Evolutionary conservation across 2,797 vertebrate species (phyloP).

Genomic region (Sebastiscus albofasciatus): DNA sequence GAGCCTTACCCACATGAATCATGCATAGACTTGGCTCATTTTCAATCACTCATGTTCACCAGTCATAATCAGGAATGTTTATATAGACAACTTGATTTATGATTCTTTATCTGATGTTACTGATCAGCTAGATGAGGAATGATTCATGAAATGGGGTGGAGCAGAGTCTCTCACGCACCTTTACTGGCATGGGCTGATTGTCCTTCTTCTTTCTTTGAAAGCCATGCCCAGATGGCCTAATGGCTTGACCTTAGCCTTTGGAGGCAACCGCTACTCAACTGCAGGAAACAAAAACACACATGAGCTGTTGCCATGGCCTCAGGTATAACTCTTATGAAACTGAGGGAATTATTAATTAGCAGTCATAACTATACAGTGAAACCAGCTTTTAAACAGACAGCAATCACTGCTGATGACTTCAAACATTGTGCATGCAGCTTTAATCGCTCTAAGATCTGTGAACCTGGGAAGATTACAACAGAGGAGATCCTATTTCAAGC

Average conservation of each 20-base stretch:
- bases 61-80: constrained; percentile 76
- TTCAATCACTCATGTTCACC: constrained; percentile 48
- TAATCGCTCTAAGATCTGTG: constrained; percentile 49
- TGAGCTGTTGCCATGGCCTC: not conserved
- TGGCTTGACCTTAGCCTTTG: not conserved
- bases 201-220: constrained; percentile 14
- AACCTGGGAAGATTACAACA: constrained; percentile 43
- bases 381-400: constrained; percentile 2
- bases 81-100: constrained; percentile 75
- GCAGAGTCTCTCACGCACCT: constrained; percentile 76
- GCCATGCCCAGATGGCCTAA: not conserved
- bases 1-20: constrained; percentile 52
- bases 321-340: not conserved
- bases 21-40: constrained; percentile 31
- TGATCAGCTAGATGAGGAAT: constrained; percentile 73
- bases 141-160: constrained; percentile 71
- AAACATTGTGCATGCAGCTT: constrained; percentile 3
- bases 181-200: constrained; percentile 32
- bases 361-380: not conserved
- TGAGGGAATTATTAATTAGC: not conserved
- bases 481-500: constrained; percentile 61
- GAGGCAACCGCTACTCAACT: not conserved
- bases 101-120: constrained; percentile 68
- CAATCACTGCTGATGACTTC: not conserved
- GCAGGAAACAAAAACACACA: not conserved